Evolutionary conservation across 2,888 invertebrate species (phyloP), one percentile per base, ranked within the genome.

Genomic region (Bedellia somnulentella): DNA sequence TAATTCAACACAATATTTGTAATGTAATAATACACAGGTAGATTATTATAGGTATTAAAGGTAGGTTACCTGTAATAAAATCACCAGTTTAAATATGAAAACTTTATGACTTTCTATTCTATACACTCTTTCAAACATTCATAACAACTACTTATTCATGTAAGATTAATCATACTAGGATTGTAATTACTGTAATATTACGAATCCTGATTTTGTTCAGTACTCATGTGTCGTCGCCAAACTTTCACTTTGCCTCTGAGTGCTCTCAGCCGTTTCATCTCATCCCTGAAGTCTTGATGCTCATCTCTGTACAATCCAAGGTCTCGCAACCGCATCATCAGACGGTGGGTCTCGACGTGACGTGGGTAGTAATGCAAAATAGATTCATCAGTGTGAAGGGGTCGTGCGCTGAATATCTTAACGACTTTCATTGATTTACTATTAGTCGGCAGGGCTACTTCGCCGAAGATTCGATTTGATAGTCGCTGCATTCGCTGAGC

Each of bases 391-490:
- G 85, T 80, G 43, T 93, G 82, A 15, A 86, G 51, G 0, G 94
- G 94, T 43, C 85, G 77, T 43, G 81, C 86, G 12, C 84, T 82
- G 44, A 92, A 88, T 49, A 93, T 75, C 42, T 82, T 80, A 0
- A 93, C 88, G 5, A 90, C 83, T 63, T 85, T 90, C 86, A 89
- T 85, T 0, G 89, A 89, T 49, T 83, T 86, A 0, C 61, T 37
- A 47, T 83, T 85, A 0, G 91, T 93, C 1, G 85, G 82, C 32
- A 89, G 79, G 0, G 83, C 83, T 1, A 93, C 89, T 66, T 95
- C 93, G 0, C 89, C 89, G 55, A 95, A 95, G 45, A 95, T 94
- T 41, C 87, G 79, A 46, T 90, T 89, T 15, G 93, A 90, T 10
- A 96, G 73, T 25, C 86, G 81, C 41, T 86, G 85, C 93, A 96